These are phyloP conservation scores for Pterocles orientalis DNA, from an alignment of 2,113 vertebrate genomes.

Conservation along the genomic window DNA sequence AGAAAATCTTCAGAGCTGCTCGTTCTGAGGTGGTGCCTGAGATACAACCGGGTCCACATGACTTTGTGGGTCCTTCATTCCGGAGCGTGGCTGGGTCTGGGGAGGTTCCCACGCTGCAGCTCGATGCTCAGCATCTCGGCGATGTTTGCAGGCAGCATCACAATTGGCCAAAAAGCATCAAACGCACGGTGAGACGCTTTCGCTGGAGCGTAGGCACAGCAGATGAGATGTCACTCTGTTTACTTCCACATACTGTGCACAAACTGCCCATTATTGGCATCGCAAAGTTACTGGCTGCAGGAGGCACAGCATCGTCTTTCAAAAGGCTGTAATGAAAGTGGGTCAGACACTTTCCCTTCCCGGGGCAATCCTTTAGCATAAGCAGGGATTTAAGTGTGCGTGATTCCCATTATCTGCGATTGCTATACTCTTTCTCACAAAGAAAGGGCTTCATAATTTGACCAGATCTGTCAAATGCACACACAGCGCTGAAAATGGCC, in stretches of 20 bases:
- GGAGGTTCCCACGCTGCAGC: not conserved
- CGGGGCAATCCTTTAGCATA: slow-evolving; percentile 60
- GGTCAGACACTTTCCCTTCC: slow-evolving; percentile 62
- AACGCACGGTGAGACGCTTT: not conserved
- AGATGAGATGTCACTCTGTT: slow-evolving; percentile 66
- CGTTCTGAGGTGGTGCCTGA: not conserved
- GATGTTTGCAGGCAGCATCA: not conserved
- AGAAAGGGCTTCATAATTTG: slow-evolving; percentile 57
- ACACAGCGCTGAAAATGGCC: slow-evolving; percentile 18
- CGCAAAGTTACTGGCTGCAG: slow-evolving; percentile 45
- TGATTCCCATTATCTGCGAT: slow-evolving; percentile 32
- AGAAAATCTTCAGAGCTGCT: not conserved
- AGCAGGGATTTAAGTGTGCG: slow-evolving; percentile 45
- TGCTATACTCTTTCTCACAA: slow-evolving; percentile 38
- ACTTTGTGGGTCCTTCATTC: not conserved
- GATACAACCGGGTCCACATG: not conserved
- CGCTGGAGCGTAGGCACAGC: not conserved
- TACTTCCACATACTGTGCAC: slow-evolving; percentile 49
- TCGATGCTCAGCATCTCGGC: not conserved
- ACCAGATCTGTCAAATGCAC: slow-evolving; percentile 40
- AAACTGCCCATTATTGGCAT: slow-evolving; percentile 55
- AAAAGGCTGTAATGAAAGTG: slow-evolving; percentile 44
- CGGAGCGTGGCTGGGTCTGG: rapidly evolving
- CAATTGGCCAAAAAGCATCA: not conserved
- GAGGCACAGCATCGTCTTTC: slow-evolving; percentile 10